Evolutionary conservation across 2,888 invertebrate genomes (phyloP), one percentile per base, ranked within the genome.

Genomic region (Ophioninae sp.): DNA sequence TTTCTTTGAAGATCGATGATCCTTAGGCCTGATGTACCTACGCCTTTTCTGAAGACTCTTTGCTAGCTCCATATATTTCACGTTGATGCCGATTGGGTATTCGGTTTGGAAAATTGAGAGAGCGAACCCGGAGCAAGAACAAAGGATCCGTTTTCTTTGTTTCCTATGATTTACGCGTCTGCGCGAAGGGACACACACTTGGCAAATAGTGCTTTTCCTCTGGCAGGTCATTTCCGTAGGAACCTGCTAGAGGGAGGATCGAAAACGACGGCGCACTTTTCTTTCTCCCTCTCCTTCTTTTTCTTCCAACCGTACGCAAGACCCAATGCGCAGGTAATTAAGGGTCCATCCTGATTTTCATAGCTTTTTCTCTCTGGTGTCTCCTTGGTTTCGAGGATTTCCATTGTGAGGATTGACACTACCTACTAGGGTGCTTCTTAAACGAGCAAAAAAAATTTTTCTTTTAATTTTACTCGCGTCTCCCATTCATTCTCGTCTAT

Each of bases 291-390:
- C 39, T 74, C 30, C 61, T 8, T 30, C 69, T 69, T 87, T 87
- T 88, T 58, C n/a, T 17, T 59, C 59, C 44, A 30, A 37, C n/a
- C n/a, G 61, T 59, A 58, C 13, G 30, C 6, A 17, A 9, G 56
- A 17, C 63, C 61, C 37, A n/a, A 30, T 85, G 88, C 87, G 87
- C 85, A 79, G 82, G 85, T 90, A 91, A 91, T 91, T 91, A 90
- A 91, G 88, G 87, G 87, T 85, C 86, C 86, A 87, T 87, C 87
- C 88, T 85, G 86, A 88, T 89, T 86, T 86, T 83, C 86, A 56
- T 73, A 59, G 44, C 83, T 82, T 81, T 30, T 81, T 74, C 61
- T 30, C 41, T 58, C 67, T 58, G 69, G 79, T 81, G 39, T 78
- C 71, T 41, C 67, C 56, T 59, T 39, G n/a, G 20, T 41, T 74